Base-by-base conservation (phyloP, 2,888 invertebrate species). In the Fabriciana adippe region DNA sequence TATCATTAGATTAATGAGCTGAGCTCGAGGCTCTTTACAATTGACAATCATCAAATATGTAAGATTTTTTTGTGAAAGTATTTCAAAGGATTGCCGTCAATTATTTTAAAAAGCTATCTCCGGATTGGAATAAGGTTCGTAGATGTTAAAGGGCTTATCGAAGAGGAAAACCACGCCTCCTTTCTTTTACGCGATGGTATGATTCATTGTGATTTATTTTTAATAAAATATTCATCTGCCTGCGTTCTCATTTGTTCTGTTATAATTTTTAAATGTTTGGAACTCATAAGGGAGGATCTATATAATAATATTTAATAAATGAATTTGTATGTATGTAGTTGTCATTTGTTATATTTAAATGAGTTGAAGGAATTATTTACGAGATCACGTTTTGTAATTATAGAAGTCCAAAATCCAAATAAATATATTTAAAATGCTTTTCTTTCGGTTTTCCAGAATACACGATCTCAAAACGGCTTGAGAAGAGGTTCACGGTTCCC, bases 401-500 rank as follows among this genome's bases (percentile, higher is more conserved):
- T 53, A 47, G 2, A 41, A 41, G 8, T 41, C 11, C 35, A 11
- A 41, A 11, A n/a, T n/a, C n/a, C 2, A 35, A 5, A 35, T 35
- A 35, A 6, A 35, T 35, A 18, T 54, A 54, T 1, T 18, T 18
- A 18, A 18, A 13, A 18, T 21, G 18, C 0, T 21, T 54, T 18
- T 18, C 16, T 16, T 5, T 51, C 18, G 16, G 45, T 15, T 21
- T 83, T 81, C 11, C 81, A 92, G 92, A 84, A 88, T 71, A 79
- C 81, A 1, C 81, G 90, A 50, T 84, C 82, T 75, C 82, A 87
- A 68, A 80, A 80, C 69, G 86, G 87, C 68, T 78, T 76, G 68
- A 78, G 92, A 55, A 83, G 90, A 21, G 90, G 90, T 16, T 92
- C 92, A 2, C 82, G 88, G 15, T 80, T 92, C 1, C 89, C 92